These are phyloP conservation scores for Drosophila birchii DNA, from an alignment of 2,888 invertebrate genomes.

Conservation along the genomic window DNA sequence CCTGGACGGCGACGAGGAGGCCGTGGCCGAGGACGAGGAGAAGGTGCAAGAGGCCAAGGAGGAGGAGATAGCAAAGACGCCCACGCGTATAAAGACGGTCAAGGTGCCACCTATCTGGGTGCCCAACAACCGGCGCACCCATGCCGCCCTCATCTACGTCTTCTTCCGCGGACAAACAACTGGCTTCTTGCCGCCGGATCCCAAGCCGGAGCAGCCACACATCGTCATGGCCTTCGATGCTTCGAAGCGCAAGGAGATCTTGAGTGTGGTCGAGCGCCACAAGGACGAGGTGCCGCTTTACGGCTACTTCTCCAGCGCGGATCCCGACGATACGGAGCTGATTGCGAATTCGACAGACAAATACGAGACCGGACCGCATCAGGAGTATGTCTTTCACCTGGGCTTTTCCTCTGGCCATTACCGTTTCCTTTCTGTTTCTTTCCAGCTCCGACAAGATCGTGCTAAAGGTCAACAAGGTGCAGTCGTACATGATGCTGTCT, in stretches of 20 bases:
- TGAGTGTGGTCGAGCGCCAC: constrained; percentile 85
- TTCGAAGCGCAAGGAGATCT: constrained; percentile 88
- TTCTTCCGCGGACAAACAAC: constrained; percentile 85
- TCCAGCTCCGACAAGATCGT: constrained; percentile 89
- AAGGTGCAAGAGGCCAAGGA: constrained; percentile 57
- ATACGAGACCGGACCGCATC: constrained; percentile 84
- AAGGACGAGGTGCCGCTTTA: constrained; percentile 87
- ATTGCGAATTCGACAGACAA: constrained; percentile 88
- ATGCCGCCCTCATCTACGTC: constrained; percentile 86
- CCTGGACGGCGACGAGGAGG: constrained; percentile 45
- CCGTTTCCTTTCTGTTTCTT: not conserved
- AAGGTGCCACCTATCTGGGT: constrained; percentile 86
- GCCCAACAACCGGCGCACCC: constrained; percentile 86
- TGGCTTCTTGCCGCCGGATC: constrained; percentile 87
- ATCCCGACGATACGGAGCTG: constrained; percentile 86
- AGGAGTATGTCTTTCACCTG: constrained; percentile 32
- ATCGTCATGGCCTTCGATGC: constrained; percentile 89
- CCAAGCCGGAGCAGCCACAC: constrained; percentile 88
- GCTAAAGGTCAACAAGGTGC: constrained; percentile 88
- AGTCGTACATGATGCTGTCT: constrained; percentile 87
- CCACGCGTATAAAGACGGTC: constrained; percentile 70
- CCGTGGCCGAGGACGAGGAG: constrained; percentile 39
- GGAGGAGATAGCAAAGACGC: constrained; percentile 49
- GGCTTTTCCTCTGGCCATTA: too few relatives aligned
- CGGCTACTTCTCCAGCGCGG: constrained; percentile 89